phyloP scores from a whole-genome alignment of 2,113 vertebrate genomes.

The Abramis brama region DNA sequence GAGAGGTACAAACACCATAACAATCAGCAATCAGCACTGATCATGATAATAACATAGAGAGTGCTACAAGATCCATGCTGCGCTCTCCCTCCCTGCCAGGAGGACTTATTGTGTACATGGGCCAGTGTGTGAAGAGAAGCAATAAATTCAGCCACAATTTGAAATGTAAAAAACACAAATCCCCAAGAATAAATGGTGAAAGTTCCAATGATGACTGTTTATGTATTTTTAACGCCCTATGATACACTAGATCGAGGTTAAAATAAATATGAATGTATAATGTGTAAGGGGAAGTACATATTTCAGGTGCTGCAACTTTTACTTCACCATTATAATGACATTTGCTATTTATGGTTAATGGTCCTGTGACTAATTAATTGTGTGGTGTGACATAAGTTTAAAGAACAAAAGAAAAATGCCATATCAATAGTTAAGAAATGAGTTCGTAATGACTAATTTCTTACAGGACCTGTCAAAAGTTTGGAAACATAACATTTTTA shows the following conservation, averaged over 20 bases:
- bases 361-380: too few relatives aligned
- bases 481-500: too few relatives aligned
- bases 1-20: constrained; percentile 80
- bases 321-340: neutral
- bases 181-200: neutral
- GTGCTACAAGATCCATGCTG: constrained; percentile 64
- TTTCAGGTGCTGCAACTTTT: neutral
- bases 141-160: constrained; percentile 44
- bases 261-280: neutral
- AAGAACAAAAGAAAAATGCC: neutral
- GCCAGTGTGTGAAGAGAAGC: constrained; percentile 45
- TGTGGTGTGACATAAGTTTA: neutral
- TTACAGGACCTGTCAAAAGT: too few relatives aligned
- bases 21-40: constrained; percentile 83
- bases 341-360: neutral
- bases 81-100: constrained; percentile 55
- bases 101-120: constrained; percentile 58
- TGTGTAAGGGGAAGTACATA: too few relatives aligned
- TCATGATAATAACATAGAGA: constrained; percentile 75
- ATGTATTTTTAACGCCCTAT: neutral
- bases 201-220: neutral
- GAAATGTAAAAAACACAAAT: constrained; percentile 26
- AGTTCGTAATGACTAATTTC: too few relatives aligned
- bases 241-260: neutral
- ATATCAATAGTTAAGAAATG: neutral